These are phyloP conservation scores for Brenthis hecate DNA, from an alignment of 2,888 invertebrate species.

Conservation along the genomic window DNA sequence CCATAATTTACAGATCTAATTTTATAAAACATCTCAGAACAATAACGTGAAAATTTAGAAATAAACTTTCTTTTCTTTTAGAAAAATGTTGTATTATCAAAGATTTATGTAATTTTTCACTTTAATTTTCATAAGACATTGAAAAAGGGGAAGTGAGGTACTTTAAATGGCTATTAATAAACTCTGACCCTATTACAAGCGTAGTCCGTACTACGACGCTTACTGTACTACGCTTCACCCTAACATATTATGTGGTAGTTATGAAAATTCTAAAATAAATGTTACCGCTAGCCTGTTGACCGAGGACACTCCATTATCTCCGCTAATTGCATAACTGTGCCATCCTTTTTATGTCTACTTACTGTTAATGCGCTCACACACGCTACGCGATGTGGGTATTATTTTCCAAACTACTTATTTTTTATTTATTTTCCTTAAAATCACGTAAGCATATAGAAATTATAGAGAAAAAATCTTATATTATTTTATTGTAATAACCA, in stretches of 20 bases:
- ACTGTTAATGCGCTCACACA: slow-evolving; percentile 34
- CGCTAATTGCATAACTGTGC: slow-evolving; percentile 65
- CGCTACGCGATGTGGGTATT: slow-evolving; percentile 16
- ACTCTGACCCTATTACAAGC: no score
- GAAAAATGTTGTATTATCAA: neutral
- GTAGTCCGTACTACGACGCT: no score
- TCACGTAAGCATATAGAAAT: no score
- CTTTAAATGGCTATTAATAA: no score
- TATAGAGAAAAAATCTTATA: no score
- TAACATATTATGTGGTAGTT: slow-evolving; percentile 21
- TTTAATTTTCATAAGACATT: no score
- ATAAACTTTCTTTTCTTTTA: neutral
- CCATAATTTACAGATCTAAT: no score
- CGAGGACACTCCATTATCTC: slow-evolving; percentile 59
- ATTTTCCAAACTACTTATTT: neutral
- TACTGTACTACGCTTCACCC: no score
- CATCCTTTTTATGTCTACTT: slow-evolving; percentile 37
- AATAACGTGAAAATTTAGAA: neutral
- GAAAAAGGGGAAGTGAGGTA: no score
- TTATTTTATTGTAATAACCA: no score
- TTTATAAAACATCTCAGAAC: no score
- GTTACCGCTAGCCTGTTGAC: slow-evolving; percentile 46
- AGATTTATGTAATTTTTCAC: neutral
- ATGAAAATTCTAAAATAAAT: slow-evolving; percentile 34
- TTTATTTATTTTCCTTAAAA: slow-evolving; percentile 2